phyloP scores from a whole-genome alignment of 1,140 invertebrate genomes.

The Papilio helenus region DNA sequence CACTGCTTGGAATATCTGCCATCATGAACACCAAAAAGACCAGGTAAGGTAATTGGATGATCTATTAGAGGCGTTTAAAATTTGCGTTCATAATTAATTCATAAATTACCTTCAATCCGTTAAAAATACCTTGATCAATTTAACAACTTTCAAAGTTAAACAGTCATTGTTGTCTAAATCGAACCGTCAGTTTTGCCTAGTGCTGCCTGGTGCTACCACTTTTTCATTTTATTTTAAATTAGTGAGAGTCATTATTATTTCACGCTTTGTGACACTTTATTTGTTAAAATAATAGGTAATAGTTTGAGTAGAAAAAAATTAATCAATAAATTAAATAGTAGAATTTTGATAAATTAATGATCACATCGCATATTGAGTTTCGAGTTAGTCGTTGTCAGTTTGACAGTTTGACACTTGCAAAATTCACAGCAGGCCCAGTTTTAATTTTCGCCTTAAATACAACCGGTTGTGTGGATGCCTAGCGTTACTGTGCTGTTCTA shows the following conservation, averaged over 20 bases:
- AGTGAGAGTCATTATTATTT: no score
- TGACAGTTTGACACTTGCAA: background rate
- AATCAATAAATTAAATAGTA: no score
- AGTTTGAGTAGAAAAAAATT: no score
- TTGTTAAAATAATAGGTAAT: no score
- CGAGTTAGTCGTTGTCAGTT: background rate
- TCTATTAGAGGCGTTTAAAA: background rate
- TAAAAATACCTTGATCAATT: background rate
- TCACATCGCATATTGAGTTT: background rate
- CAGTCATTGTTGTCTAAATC: no score
- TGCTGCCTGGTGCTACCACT: background rate
- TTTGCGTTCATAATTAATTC: no score
- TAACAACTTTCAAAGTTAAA: background rate
- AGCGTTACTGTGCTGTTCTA: conserved; percentile 48
- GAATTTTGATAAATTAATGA: background rate
- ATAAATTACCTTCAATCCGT: no score
- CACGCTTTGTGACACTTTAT: no score
- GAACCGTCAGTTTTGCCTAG: background rate
- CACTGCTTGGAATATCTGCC: conserved; percentile 70
- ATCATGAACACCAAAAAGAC: conserved; percentile 47
- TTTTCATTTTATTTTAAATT: background rate
- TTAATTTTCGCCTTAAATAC: conserved; percentile 10
- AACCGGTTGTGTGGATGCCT: conserved; percentile 49
- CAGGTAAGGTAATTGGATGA: background rate
- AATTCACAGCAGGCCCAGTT: background rate